Conservation (phyloP, 1,140 invertebrate genomes). For the Muscidifurax raptorellus region DNA sequence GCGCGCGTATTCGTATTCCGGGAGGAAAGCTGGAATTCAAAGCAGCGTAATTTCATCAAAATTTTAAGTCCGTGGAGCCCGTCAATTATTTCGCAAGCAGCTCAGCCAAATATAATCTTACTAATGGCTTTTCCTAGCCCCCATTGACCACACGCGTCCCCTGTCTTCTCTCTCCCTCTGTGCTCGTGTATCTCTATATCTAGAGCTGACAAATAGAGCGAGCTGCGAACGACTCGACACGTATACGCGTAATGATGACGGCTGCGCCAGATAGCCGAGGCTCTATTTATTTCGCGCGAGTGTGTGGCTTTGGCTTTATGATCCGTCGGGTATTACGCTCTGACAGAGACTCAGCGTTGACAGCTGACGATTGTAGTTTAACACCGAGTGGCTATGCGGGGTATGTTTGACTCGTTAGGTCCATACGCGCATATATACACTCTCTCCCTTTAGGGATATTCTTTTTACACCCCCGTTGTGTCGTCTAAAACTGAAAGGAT, state of each 20-base stretch:
- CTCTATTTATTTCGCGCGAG: slow-evolving; percentile 29
- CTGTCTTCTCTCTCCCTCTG: neutral
- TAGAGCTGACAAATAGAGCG: slow-evolving; percentile 16
- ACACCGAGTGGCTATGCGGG: neutral
- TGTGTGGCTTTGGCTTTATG: slow-evolving; percentile 29
- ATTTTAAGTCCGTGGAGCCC: neutral
- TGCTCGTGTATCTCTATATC: neutral
- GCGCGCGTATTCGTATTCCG: too few species aligned
- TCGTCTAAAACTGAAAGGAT: neutral
- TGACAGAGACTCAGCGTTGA: neutral
- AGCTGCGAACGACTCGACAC: neutral
- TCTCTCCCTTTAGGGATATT: too few species aligned
- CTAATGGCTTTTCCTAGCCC: slow-evolving; percentile 43
- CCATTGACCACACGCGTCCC: neutral
- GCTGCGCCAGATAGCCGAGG: slow-evolving; percentile 14
- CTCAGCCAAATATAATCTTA: slow-evolving; percentile 24
- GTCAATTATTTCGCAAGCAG: slow-evolving; percentile 22
- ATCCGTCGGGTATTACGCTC: neutral
- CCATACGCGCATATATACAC: neutral
- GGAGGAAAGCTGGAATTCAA: neutral
- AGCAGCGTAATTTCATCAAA: neutral
- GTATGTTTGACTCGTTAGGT: neutral
- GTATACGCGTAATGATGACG: slow-evolving; percentile 10
- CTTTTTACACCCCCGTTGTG: too few species aligned
- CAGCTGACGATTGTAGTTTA: neutral